phyloP scores from a whole-genome alignment of 1,140 invertebrate species.

The Drosophila suzukii region DNA sequence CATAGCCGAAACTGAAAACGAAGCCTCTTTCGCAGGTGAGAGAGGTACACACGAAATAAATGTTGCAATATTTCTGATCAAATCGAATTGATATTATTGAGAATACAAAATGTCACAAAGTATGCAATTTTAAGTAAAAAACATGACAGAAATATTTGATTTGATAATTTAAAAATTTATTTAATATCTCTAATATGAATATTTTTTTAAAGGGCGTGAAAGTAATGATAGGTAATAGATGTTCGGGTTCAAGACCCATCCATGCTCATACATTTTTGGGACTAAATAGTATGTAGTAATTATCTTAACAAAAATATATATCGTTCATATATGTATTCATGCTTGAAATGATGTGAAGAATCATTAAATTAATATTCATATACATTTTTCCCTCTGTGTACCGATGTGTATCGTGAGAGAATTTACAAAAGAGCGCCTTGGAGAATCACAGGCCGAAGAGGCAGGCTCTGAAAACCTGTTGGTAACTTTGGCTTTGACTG shows the following conservation, averaged over 20 bases:
- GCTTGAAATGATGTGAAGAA: too few species aligned
- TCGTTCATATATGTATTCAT: too few species aligned
- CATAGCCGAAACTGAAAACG: constrained; percentile 23
- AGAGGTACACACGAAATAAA: constrained; percentile 4
- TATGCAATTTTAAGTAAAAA: too few species aligned
- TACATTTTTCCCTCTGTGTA: neutral
- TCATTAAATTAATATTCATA: neutral
- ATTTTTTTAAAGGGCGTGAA: too few species aligned
- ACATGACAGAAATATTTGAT: too few species aligned
- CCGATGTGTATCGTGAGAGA: constrained; percentile 16
- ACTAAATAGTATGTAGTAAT: too few species aligned
- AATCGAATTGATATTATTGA: neutral
- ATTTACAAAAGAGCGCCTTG: constrained; percentile 10
- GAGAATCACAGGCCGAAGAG: constrained; percentile 6
- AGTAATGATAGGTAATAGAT: too few species aligned
- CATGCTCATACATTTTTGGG: too few species aligned
- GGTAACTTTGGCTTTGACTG: constrained; percentile 76
- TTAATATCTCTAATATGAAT: too few species aligned
- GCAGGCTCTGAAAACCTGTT: constrained; percentile 54
- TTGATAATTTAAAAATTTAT: too few species aligned
- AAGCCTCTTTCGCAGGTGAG: constrained; percentile 20
- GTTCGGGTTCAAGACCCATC: too few species aligned
- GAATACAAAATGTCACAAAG: neutral
- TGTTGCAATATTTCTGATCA: rapidly evolving
- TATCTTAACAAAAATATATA: too few species aligned